Evolutionary conservation across 2,888 invertebrate species (phyloP).

Genomic region (Pecten maximus): DNA sequence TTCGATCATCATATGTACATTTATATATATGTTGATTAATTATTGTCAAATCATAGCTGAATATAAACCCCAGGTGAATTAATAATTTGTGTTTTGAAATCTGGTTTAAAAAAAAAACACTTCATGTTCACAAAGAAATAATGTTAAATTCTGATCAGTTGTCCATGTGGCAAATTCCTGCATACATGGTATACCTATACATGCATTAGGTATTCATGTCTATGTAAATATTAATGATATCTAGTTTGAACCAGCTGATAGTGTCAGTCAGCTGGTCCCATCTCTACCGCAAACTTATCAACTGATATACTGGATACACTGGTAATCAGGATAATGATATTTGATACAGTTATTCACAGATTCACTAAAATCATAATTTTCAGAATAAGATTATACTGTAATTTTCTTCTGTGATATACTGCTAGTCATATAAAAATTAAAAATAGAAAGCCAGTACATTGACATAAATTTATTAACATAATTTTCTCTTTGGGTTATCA

Average conservation of each 20-base stretch:
- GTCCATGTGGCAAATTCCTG: not conserved
- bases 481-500: too few relatives aligned
- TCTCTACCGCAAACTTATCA: not conserved
- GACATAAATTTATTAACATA: too few relatives aligned
- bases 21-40: too few relatives aligned
- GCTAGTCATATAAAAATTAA: too few relatives aligned
- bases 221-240: not conserved
- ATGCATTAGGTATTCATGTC: not conserved
- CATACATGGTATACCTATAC: not conserved
- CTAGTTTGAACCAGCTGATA: constrained; percentile 17
- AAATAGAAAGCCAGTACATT: too few relatives aligned
- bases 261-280: constrained; percentile 2
- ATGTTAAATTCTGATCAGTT: not conserved
- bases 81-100: too few relatives aligned
- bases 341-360: not conserved
- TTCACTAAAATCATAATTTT: too few relatives aligned
- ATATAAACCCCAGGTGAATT: too few relatives aligned
- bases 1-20: too few relatives aligned
- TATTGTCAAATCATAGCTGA: too few relatives aligned
- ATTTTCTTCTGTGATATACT: too few relatives aligned
- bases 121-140: not conserved
- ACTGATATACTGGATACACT: not conserved
- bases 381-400: too few relatives aligned
- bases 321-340: not conserved
- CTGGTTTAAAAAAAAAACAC: not conserved